A percentile compares a stretch with the other conserved stretches of the same genome.
Evolutionary conservation across 2,113 vertebrate genomes (phyloP).

Genomic region (Bostrychus sinensis): DNA sequence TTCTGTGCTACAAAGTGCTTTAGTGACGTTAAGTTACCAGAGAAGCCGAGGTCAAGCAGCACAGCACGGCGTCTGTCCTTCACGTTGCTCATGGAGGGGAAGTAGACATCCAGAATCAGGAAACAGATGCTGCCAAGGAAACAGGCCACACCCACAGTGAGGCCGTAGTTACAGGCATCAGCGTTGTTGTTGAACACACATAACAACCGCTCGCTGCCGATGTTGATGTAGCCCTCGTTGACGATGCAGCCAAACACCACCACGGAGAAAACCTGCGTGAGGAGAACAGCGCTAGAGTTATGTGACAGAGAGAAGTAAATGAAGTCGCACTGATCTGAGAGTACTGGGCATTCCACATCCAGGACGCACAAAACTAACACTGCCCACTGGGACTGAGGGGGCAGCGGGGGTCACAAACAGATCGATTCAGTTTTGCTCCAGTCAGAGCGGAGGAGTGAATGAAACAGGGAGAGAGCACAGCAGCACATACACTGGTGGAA

Average conservation of each 20-base stretch:
- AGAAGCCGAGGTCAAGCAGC: slow-evolving; percentile 90
- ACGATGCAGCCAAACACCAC: slow-evolving; percentile 95
- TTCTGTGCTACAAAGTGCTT: background rate
- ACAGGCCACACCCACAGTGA: slow-evolving; percentile 88
- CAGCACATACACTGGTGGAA: no score
- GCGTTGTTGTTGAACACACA: slow-evolving; percentile 94
- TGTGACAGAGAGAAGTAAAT: slow-evolving; percentile 36
- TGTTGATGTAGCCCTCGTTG: slow-evolving; percentile 96
- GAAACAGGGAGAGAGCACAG: no score
- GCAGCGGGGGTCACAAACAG: background rate
- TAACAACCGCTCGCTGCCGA: slow-evolving; percentile 82
- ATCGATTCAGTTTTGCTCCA: background rate
- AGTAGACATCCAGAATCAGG: slow-evolving; percentile 88
- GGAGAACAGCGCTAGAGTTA: background rate
- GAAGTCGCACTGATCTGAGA: slow-evolving; percentile 34
- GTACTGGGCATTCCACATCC: slow-evolving; percentile 43
- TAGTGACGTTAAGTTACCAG: slow-evolving; percentile 77
- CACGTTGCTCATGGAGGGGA: slow-evolving; percentile 95
- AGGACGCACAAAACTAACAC: background rate
- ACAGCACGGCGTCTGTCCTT: slow-evolving; percentile 88
- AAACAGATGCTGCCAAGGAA: slow-evolving; percentile 92
- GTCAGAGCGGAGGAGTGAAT: no score
- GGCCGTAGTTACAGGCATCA: slow-evolving; percentile 91
- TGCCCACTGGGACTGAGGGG: background rate
- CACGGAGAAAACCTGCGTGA: slow-evolving; percentile 91